phyloP scores from a whole-genome alignment of 2,797 vertebrate genomes.

The Loris lydekkerianus region DNA sequence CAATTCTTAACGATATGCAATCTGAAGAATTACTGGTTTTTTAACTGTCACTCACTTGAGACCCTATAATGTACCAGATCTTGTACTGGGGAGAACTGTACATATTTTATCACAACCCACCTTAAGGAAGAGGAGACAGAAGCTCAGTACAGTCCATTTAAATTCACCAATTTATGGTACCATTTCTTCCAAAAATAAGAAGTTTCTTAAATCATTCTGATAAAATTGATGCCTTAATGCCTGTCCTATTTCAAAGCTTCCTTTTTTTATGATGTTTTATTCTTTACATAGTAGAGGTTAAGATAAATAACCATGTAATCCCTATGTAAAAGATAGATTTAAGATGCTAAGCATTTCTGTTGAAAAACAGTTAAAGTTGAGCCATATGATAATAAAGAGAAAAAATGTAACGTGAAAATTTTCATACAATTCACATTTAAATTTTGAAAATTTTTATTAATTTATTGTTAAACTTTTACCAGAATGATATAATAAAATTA shows the following conservation, averaged over 20 bases:
- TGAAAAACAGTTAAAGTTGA: background rate
- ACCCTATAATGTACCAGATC: background rate
- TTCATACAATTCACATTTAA: constrained; percentile 16
- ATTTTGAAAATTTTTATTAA: background rate
- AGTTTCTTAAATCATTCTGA: constrained; percentile 23
- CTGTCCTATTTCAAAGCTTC: background rate
- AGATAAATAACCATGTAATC: background rate
- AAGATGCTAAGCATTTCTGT: constrained; percentile 13
- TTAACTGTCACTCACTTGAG: background rate
- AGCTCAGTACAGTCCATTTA: background rate
- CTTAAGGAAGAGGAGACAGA: constrained; percentile 23
- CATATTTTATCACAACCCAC: background rate
- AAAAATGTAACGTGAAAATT: background rate
- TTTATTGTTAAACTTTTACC: constrained; percentile 33
- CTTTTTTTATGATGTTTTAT: background rate
- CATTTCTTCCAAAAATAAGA: constrained; percentile 34
- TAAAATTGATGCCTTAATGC: constrained; percentile 22
- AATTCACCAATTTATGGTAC: background rate
- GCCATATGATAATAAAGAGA: background rate
- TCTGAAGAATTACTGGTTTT: background rate
- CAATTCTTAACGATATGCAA: background rate
- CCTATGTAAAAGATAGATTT: background rate
- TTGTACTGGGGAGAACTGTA: background rate
- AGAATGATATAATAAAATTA: background rate
- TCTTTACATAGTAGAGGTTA: background rate